These are phyloP conservation scores for Loripinus fragilis DNA, from an alignment of 2,888 invertebrate species.

Conservation along the genomic window DNA sequence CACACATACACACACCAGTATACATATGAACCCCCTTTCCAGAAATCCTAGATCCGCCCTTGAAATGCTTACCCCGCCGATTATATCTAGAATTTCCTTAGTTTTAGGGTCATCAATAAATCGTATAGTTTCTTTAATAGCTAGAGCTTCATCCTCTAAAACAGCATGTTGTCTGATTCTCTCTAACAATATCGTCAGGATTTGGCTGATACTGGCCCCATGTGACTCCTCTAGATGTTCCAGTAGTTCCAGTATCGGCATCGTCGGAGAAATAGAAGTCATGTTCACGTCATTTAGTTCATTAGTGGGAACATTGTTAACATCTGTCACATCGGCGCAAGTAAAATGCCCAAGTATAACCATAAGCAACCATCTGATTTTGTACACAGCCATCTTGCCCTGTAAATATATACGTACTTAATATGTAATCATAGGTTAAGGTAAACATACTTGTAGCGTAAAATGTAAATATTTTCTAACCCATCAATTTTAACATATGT, in stretches of 20 bases:
- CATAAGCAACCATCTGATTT: not conserved
- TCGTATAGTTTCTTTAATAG: not conserved
- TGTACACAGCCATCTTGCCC: not conserved
- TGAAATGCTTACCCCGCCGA: not conserved
- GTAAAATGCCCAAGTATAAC: not conserved
- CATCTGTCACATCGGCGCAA: not conserved
- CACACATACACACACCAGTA: too few species aligned
- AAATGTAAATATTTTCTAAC: too few species aligned
- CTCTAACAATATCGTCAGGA: not conserved
- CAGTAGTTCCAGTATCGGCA: not conserved
- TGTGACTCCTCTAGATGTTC: not conserved
- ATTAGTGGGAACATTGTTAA: not conserved
- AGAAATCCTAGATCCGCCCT: not conserved
- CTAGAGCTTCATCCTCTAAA: not conserved
- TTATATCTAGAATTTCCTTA: not conserved
- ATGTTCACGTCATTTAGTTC: not conserved
- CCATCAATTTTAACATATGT: too few species aligned
- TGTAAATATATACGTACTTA: too few species aligned
- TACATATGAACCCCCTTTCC: too few species aligned
- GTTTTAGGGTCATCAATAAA: constrained; percentile 2
- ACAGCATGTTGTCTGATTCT: not conserved
- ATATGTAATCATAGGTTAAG: too few species aligned
- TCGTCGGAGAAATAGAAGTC: not conserved
- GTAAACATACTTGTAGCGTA: too few species aligned
- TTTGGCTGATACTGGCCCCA: not conserved